A percentile compares a stretch with the other conserved stretches of the same genome.
These are phyloP conservation scores for Lanius collurio DNA, from an alignment of 2,113 vertebrate genomes.

Conservation along the genomic window DNA sequence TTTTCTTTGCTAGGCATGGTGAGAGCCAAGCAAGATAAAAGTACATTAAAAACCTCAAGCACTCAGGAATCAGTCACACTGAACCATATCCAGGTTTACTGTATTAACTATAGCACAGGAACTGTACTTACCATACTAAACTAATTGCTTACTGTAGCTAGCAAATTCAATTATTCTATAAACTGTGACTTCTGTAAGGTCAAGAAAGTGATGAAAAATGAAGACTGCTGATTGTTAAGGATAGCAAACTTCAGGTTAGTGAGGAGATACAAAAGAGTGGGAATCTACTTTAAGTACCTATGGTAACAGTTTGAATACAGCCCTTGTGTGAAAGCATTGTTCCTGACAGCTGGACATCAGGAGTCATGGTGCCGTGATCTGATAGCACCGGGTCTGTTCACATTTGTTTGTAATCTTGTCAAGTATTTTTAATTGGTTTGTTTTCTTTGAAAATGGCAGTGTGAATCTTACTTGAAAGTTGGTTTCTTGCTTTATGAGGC, in stretches of 20 bases:
- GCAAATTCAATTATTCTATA: background rate
- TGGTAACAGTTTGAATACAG: background rate
- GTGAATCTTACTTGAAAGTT: background rate
- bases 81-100: background rate
- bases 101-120: background rate
- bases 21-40: background rate
- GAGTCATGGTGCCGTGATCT: background rate
- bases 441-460: background rate
- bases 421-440: background rate
- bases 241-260: background rate
- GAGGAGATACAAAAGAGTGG: background rate
- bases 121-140: background rate
- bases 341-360: background rate
- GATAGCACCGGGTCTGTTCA: background rate
- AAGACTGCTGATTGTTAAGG: background rate
- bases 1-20: background rate
- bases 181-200: background rate
- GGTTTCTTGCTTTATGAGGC: background rate
- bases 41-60: background rate
- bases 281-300: background rate
- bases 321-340: background rate
- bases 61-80: background rate
- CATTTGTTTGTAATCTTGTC: background rate
- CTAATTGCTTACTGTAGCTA: background rate
- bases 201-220: background rate